phyloP scores from a whole-genome alignment of 2,888 invertebrate genomes.

The Meteorus cinctellus region DNA sequence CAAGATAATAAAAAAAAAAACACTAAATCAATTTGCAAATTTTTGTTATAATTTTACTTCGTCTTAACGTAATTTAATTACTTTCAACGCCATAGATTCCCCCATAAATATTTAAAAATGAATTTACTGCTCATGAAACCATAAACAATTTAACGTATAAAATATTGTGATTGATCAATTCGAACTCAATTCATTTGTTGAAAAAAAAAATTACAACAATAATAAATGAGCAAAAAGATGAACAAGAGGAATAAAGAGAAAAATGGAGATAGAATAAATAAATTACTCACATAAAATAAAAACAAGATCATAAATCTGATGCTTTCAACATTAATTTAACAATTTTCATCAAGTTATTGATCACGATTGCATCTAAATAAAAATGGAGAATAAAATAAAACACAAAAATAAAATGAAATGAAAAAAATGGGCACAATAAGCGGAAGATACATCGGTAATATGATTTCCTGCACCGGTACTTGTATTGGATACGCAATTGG shows the following conservation, averaged over 20 bases:
- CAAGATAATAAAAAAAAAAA: no score
- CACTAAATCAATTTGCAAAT: no score
- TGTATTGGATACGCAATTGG: neutral
- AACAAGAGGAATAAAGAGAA: neutral
- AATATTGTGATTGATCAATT: neutral
- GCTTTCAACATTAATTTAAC: neutral
- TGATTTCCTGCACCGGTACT: slow-evolving; percentile 1
- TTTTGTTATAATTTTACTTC: no score
- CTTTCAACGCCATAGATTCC: no score
- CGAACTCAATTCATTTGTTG: neutral
- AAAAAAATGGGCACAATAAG: neutral
- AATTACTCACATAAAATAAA: neutral
- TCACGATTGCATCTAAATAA: neutral
- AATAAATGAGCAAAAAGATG: no score
- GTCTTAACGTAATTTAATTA: no score
- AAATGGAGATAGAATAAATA: neutral
- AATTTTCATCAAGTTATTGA: neutral
- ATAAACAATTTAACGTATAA: no score
- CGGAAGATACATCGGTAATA: neutral
- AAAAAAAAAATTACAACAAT: neutral
- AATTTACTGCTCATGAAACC: no score
- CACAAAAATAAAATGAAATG: neutral
- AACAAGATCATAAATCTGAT: neutral
- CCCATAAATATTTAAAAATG: no score
- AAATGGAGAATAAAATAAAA: neutral